phyloP scores from a whole-genome alignment of 2,888 invertebrate species.

The Cataglyphis cursor region DNA sequence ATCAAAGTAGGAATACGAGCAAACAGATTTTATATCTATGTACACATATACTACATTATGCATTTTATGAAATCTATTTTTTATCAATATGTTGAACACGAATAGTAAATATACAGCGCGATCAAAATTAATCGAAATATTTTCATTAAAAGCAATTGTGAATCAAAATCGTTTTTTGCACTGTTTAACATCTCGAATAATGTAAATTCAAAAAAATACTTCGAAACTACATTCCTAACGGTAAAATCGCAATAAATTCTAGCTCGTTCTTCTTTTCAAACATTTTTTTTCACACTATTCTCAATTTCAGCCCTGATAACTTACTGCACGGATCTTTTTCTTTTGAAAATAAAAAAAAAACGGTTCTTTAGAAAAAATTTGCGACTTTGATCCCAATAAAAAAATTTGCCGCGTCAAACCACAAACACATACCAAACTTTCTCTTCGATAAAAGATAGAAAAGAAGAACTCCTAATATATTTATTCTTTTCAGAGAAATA shows the following conservation, averaged over 20 bases:
- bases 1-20: neutral
- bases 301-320: neutral
- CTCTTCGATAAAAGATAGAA: neutral
- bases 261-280: neutral
- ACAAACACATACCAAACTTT: neutral
- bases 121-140: neutral
- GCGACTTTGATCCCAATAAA: neutral
- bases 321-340: neutral
- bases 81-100: neutral
- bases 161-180: neutral
- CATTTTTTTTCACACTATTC: neutral
- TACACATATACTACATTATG: neutral
- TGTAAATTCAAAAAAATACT: neutral
- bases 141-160: neutral
- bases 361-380: neutral
- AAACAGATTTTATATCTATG: neutral
- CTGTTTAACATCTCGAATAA: neutral
- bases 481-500: neutral
- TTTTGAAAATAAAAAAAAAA: neutral
- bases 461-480: neutral
- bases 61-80: conserved; percentile 1
- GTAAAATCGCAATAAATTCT: neutral
- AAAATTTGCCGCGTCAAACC: neutral
- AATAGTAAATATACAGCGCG: neutral
- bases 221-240: neutral